Evolutionary conservation across 1,140 invertebrate species (phyloP), one percentile per base, ranked within the genome.

Genomic region (Brachionus rotundiformis): DNA sequence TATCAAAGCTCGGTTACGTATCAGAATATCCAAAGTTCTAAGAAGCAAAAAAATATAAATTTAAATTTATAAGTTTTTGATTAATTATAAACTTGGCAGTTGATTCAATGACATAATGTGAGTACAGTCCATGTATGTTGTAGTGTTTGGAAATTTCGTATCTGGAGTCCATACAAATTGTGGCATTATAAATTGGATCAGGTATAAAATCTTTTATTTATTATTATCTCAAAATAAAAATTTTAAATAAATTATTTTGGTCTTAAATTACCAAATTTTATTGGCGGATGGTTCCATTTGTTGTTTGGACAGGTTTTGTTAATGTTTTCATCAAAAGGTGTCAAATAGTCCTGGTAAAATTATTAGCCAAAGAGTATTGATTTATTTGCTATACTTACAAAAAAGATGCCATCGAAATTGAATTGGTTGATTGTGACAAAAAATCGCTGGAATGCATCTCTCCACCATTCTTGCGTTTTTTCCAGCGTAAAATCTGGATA

Each of bases 401-500:
- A 39, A 59, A 41, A 79, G 25, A 79, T 59, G 23, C 76, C 76
- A 6, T 79, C 76, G 25, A 79, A 79, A 11, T 79, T 63, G 6
- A 79, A 8, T 54, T 23, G 25, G 31, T 79, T 39, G 27, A 59
- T 63, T 0, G 47, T 59, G 11, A 63, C 31, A 59, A 79, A 79
- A 33, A 93, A 91, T 11, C 88, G 84, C 23, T 88, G 87, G 84
- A 94, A 88, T 90, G 94, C 92, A 77, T 90, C 88, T 1, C 90
- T 88, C 92, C 93, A 95, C 86, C 94, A 96, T 2, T 90, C 85
- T 0, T 90, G 88, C 0, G 91, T 90, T 59, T 92, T 91, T 0
- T 93, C 93, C 88, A 94, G 90, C 1, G 92, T 93, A 85, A 95
- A 95, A 88, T 96, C 94, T 0, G 93, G 93, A 90, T 63, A 92